Evolutionary conservation across 2,888 invertebrate genomes (phyloP), one percentile per base, ranked within the genome.

Genomic region (Drosophila fulvimacula): DNA sequence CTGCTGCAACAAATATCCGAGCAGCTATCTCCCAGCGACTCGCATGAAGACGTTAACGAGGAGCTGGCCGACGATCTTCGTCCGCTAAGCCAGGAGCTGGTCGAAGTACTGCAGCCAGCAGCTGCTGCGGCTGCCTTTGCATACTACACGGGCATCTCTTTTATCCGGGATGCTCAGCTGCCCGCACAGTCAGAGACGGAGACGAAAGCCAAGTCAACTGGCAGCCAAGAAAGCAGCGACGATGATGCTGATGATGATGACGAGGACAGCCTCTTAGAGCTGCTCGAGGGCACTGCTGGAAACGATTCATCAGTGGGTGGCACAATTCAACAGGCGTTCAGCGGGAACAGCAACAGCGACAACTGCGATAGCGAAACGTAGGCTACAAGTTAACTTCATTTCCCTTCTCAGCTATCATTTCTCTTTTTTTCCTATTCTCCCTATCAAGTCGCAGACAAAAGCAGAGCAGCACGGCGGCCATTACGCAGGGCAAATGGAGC

Each of bases 401-500:
- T 7, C 24, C 10, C 13, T 19, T 30, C 11, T 27, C 24, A 24
- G 5, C 11, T 19, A 13, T 13, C 32, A 10, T 13, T 10, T 41
- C 6, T 11, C 6, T 10, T 5, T 44, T 24, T 5, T 10, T 13
- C n/a, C 10, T 36, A 13, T 32, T 19, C 32, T 30, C 32, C n/a
- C 32, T 4, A 7, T 58, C 3, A 42, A 90, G 89, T 5, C 84
- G 81, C 70, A 76, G 70, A 51, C 73, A 76, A 10, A 82, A 83
- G 60, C 60, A 71, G 7, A 82, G 79, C 73, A 88, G 48, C 58
- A 68, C 76, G 34, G 81, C 78, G 3, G 82, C 87, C 42, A 80
- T 90, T 39, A 86, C 90, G 0, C 83, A 90, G 24, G 93, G 93
- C 5, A 93, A 94, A 46, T 96, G 96, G 96, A 95, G 95, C 1